A percentile compares a stretch with the other conserved stretches of the same genome.
Evolutionary conservation across 2,113 vertebrate genomes (phyloP).

Genomic region (Salvator merianae): DNA sequence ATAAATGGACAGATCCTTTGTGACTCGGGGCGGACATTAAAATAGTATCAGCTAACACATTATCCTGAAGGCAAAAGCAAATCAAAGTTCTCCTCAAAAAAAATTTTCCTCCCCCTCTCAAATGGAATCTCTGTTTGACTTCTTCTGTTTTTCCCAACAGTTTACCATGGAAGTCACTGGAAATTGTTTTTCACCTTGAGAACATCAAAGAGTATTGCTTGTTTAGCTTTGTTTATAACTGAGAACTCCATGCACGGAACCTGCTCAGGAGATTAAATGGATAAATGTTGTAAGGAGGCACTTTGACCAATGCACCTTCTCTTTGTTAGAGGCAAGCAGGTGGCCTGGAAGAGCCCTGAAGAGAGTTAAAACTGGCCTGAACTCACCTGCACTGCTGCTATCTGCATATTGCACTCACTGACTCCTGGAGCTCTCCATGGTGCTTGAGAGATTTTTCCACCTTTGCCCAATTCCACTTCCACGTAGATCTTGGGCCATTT

Average conservation of each 20-base stretch:
- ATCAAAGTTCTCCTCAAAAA: neutral
- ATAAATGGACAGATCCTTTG: neutral
- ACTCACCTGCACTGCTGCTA: neutral
- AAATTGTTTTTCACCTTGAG: constrained; percentile 31
- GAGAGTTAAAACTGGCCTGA: neutral
- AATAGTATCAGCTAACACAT: neutral
- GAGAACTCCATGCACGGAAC: constrained; percentile 47
- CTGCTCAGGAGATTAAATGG: constrained; percentile 48
- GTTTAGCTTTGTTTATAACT: constrained; percentile 42
- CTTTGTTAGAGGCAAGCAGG: neutral
- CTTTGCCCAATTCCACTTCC: neutral
- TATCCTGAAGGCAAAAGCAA: neutral
- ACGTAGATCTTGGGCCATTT: accelerated
- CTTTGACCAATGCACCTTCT: constrained; percentile 15
- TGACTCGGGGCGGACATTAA: neutral
- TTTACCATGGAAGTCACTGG: neutral
- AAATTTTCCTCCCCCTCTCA: neutral
- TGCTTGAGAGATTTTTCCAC: neutral
- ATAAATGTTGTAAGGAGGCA: constrained; percentile 10
- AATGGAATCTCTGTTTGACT: neutral
- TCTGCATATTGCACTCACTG: too few relatives aligned
- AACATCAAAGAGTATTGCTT: constrained; percentile 31
- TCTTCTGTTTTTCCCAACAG: neutral
- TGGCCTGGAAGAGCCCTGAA: neutral
- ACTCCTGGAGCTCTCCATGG: constrained; percentile 30